A percentile compares a stretch with the other conserved stretches of the same genome.
phyloP scores from a whole-genome alignment of 2,797 vertebrate genomes.

The Dendrocincla fuliginosa region DNA sequence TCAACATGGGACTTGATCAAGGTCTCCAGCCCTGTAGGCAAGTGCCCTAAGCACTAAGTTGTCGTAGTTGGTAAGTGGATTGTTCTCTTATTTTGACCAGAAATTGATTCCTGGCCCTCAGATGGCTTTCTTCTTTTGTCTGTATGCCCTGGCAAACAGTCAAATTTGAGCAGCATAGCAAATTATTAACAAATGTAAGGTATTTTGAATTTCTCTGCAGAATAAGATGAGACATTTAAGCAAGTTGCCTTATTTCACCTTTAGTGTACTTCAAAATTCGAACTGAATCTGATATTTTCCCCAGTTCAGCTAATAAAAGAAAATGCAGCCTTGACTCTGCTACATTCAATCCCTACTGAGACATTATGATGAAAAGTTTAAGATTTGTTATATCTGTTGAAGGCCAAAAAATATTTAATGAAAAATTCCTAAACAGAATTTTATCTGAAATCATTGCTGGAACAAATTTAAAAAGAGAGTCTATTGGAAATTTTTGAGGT shows the following conservation, averaged over 20 bases:
- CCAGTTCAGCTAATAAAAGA: background rate
- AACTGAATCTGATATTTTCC: background rate
- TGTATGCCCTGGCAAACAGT: background rate
- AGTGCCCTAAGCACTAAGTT: background rate
- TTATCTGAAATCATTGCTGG: background rate
- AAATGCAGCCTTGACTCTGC: background rate
- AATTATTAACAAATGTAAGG: background rate
- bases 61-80: background rate
- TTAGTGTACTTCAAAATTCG: background rate
- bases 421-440: background rate
- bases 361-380: background rate
- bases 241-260: background rate
- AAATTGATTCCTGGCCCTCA: background rate
- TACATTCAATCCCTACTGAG: background rate
- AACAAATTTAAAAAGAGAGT: background rate
- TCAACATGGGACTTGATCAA: background rate
- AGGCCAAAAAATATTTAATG: background rate
- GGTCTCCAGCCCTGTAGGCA: background rate
- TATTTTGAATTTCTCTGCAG: background rate
- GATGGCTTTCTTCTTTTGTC: background rate
- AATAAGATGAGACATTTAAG: background rate
- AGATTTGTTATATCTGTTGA: background rate
- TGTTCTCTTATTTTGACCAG: conserved; percentile 5
- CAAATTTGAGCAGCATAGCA: background rate
- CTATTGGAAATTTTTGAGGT: background rate